Evolutionary conservation across 2,888 invertebrate genomes (phyloP), one percentile per base, ranked within the genome.

Genomic region (Scaptomyza tumidula): DNA sequence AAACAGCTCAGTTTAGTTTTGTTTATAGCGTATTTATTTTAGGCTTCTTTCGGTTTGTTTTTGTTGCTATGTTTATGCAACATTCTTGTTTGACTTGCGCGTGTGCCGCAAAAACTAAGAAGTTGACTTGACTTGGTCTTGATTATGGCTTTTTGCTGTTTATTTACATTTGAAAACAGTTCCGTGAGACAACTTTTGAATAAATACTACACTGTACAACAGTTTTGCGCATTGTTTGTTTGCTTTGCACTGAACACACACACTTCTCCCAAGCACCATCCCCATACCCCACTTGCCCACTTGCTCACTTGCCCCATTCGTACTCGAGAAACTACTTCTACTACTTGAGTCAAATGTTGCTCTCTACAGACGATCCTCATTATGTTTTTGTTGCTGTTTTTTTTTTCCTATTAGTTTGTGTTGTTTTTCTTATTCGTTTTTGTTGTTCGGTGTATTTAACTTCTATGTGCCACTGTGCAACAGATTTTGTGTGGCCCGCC

Each of bases 341-440:
- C 78, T 39, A 66, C 54, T 68, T 33, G 73, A n/a, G 54, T 56
- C 50, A 43, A 19, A 44, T 64, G 39, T 50, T 50, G 61, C 62
- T 53, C 66, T 56, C 56, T 41, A 5, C 75, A 78, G 75, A 78
- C 79, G 79, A 75, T 70, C 75, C 79, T 78, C 70, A 75, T 78
- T 75, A 78, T 78, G 75, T 39, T 46, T 24, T 43, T 43, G 19
- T 52, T 48, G 41, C 29, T 29, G 31, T 2, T 6, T 31, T 46
- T 13, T 33, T n/a, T n/a, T n/a, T n/a, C n/a, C n/a, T n/a, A n/a
- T n/a, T n/a, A n/a, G 29, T 31, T 56, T 62, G 60, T 69, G 56
- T 65, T 45, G 37, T 52, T 78, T 71, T 64, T 58, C 60, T 43
- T 58, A 48, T 54, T 44, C 46, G 29, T 53, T 45, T 43, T 44